A percentile compares a stretch with the other conserved stretches of the same genome.
These are phyloP conservation scores for Melanchra persicariae DNA, from an alignment of 2,888 invertebrate species.

Conservation along the genomic window DNA sequence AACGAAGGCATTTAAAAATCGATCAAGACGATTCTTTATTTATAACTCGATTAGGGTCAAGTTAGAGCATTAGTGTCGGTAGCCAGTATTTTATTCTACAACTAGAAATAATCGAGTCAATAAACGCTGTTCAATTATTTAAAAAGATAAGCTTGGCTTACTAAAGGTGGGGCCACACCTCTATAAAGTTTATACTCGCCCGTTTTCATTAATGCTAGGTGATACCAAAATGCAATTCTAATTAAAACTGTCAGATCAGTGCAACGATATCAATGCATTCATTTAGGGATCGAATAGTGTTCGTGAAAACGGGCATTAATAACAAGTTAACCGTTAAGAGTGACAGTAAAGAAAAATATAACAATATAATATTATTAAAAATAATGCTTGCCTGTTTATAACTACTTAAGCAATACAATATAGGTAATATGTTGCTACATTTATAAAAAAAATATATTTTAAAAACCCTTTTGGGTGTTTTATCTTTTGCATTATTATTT, in stretches of 20 bases:
- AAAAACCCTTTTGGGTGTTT: not conserved
- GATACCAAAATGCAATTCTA: not conserved
- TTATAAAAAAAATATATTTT: not conserved
- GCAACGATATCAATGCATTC: not conserved
- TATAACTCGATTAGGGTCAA: not conserved
- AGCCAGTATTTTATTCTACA: not conserved
- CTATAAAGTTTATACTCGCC: not conserved
- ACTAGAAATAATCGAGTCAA: not conserved
- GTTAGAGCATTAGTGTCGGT: not conserved
- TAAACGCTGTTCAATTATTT: not conserved
- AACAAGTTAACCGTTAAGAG: not conserved
- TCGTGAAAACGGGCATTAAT: not conserved
- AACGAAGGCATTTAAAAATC: not conserved
- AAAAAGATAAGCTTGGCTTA: not conserved
- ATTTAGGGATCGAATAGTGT: not conserved
- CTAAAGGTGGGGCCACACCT: not conserved
- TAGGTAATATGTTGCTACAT: not conserved
- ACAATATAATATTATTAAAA: not conserved
- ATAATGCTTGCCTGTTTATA: slow-evolving; percentile 5
- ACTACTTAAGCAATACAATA: slow-evolving; percentile 14
- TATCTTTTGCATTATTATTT: not conserved
- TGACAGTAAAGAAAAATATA: not conserved
- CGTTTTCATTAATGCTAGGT: not conserved
- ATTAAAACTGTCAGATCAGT: not conserved
- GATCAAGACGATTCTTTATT: slow-evolving; percentile 4